These are phyloP conservation scores for Acanthornis magna DNA, from an alignment of 2,797 vertebrate genomes.

Conservation along the genomic window DNA sequence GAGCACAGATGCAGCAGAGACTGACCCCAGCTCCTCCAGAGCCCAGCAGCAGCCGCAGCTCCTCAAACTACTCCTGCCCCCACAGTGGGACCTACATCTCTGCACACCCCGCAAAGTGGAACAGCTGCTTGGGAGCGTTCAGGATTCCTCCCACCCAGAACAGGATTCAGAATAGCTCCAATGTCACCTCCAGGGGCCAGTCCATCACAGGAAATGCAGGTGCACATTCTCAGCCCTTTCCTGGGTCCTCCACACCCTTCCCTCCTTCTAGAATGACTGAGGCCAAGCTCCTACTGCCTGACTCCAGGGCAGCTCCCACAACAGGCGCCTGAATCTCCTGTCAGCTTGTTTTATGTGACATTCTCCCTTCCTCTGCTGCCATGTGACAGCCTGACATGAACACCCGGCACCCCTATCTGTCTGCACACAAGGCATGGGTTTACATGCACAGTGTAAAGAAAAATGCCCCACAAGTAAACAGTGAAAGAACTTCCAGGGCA, in stretches of 20 bases:
- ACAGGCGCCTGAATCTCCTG: background rate
- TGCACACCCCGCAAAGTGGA: background rate
- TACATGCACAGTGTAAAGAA: rapidly evolving
- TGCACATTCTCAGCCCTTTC: rapidly evolving
- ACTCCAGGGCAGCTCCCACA: background rate
- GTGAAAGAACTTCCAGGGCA: background rate
- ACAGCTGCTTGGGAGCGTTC: background rate
- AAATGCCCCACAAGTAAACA: background rate
- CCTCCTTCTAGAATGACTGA: background rate
- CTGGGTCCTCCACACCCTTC: background rate
- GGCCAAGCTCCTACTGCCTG: background rate
- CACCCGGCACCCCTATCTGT: background rate
- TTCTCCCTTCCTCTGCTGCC: background rate
- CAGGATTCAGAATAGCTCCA: background rate
- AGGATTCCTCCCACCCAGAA: background rate
- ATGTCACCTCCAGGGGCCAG: background rate
- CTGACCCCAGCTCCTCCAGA: background rate
- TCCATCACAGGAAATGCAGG: rapidly evolving
- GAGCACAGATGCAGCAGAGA: rapidly evolving
- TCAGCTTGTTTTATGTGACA: background rate
- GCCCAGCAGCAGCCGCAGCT: background rate
- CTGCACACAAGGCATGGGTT: background rate
- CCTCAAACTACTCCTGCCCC: background rate
- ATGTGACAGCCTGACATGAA: background rate
- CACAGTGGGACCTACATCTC: background rate